phyloP scores from a whole-genome alignment of 1,140 invertebrate species.

The Maconellicoccus hirsutus region DNA sequence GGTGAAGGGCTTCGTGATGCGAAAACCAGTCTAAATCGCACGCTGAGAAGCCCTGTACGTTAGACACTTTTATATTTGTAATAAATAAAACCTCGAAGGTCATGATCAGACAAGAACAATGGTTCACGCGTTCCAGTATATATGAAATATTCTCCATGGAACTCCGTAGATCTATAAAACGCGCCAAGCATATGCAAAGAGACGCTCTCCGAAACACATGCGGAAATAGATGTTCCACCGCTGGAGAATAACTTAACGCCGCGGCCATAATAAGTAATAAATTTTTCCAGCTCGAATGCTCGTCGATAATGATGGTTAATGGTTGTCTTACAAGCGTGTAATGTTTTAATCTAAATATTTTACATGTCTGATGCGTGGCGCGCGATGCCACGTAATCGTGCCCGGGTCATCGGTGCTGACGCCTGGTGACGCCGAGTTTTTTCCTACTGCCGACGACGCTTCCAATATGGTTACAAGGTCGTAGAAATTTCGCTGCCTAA shows the following conservation, averaged over 20 bases:
- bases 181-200: neutral
- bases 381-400: too few species aligned
- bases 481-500: too few species aligned
- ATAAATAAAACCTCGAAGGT: neutral
- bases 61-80: slow-evolving; percentile 9
- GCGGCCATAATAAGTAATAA: neutral
- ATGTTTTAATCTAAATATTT: slow-evolving; percentile 10
- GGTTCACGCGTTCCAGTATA: neutral
- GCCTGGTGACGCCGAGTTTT: too few species aligned
- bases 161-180: too few species aligned
- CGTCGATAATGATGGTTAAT: slow-evolving; percentile 8
- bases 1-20: too few species aligned
- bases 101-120: slow-evolving; percentile 3
- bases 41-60: neutral
- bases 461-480: too few species aligned
- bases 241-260: too few species aligned
- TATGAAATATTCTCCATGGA: too few species aligned
- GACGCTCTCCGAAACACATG: neutral
- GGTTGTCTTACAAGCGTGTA: slow-evolving; percentile 2
- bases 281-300: neutral
- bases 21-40: too few species aligned
- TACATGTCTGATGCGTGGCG: neutral
- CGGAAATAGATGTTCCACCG: too few species aligned
- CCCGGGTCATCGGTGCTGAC: too few species aligned
- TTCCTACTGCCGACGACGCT: too few species aligned